Conservation (phyloP, 2,113 vertebrate species). For the Zosterops borbonicus region DNA sequence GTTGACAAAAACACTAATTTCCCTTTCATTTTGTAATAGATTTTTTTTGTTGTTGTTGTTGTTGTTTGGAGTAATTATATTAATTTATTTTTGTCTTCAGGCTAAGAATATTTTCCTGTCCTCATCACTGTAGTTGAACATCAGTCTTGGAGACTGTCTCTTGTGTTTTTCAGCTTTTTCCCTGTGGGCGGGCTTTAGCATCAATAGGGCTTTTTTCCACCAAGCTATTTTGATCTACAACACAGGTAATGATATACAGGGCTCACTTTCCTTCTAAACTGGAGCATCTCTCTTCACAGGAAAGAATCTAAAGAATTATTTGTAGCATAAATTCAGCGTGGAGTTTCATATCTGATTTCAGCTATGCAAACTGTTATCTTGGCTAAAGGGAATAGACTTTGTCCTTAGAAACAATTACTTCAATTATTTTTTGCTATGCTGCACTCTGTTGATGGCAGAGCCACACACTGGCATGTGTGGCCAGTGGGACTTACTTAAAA, state of each 20-base stretch:
- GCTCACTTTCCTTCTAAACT: background rate
- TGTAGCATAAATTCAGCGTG: fast-evolving
- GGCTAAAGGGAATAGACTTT: background rate
- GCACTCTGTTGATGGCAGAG: background rate
- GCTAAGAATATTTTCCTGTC: background rate
- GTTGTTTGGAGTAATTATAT: background rate
- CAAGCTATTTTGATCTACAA: background rate
- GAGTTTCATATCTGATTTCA: background rate
- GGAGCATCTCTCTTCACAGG: background rate
- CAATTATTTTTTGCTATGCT: constrained; percentile 20
- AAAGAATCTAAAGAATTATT: background rate
- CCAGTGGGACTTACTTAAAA: constrained; percentile 1
- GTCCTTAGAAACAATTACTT: constrained; percentile 32
- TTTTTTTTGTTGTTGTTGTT: background rate
- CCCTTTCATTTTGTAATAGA: background rate
- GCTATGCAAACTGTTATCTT: background rate
- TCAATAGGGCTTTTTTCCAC: background rate
- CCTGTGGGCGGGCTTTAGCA: background rate
- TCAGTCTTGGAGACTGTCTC: background rate
- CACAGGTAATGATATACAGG: background rate
- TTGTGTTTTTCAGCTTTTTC: background rate
- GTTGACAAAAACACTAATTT: background rate
- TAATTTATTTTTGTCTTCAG: background rate
- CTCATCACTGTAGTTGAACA: background rate
- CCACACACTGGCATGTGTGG: background rate